phyloP scores from a whole-genome alignment of 2,113 vertebrate genomes.

The Paedocypris sp. region DNA sequence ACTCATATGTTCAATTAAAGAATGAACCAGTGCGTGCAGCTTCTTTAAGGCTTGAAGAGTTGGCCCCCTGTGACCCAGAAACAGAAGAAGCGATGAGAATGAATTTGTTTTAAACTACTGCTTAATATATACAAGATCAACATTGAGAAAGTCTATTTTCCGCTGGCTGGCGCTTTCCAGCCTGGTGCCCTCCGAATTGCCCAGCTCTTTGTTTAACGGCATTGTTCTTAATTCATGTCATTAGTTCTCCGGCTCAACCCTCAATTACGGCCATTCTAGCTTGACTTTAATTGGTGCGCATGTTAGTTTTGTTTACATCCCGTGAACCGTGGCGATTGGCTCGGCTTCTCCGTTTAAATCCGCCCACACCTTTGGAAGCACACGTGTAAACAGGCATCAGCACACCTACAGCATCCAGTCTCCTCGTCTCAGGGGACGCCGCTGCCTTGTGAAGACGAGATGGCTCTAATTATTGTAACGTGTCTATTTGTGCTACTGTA shows the following conservation, averaged over 20 bases:
- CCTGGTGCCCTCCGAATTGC: too few species aligned
- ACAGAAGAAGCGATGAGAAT: too few species aligned
- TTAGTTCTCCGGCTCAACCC: slow-evolving; percentile 8
- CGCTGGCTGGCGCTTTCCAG: too few species aligned
- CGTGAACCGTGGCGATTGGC: slow-evolving; percentile 30
- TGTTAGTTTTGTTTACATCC: slow-evolving; percentile 31
- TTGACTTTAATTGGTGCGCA: slow-evolving; percentile 26
- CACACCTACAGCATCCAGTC: slow-evolving; percentile 2
- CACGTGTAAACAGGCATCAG: not conserved
- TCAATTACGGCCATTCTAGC: slow-evolving; percentile 15
- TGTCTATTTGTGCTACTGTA: slow-evolving; percentile 42
- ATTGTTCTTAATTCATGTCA: not conserved
- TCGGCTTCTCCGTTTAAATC: slow-evolving; percentile 31
- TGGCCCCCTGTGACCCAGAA: too few species aligned
- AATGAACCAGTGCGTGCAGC: too few species aligned
- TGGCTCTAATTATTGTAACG: slow-evolving; percentile 35
- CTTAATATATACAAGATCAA: too few species aligned
- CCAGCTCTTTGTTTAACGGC: too few species aligned
- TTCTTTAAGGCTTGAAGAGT: too few species aligned
- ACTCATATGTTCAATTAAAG: too few species aligned
- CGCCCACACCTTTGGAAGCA: slow-evolving; percentile 8
- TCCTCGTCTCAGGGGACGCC: slow-evolving; percentile 15
- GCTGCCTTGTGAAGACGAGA: slow-evolving; percentile 28
- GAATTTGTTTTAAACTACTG: too few species aligned
- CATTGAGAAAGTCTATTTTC: too few species aligned